These are phyloP conservation scores for Melieria picta DNA, from an alignment of 2,888 invertebrate species.

Conservation along the genomic window DNA sequence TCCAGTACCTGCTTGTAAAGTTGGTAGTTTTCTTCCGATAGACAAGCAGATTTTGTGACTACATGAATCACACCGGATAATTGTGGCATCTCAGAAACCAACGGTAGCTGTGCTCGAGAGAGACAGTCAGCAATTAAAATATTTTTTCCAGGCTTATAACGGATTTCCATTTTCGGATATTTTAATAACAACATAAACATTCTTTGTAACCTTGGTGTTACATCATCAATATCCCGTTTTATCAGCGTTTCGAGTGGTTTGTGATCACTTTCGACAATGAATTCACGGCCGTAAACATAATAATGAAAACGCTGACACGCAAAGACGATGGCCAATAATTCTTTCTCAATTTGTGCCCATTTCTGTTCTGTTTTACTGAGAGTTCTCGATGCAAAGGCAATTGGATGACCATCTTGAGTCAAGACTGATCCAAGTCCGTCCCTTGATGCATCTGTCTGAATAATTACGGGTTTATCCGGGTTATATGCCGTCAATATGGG, in stretches of 20 bases:
- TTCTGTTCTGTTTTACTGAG: conserved; percentile 48
- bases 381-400: conserved; percentile 48
- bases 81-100: conserved; percentile 20
- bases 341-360: conserved; percentile 46
- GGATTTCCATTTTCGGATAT: conserved; percentile 44
- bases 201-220: conserved; percentile 49
- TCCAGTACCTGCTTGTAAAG: conserved; percentile 17
- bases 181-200: conserved; percentile 50
- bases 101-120: conserved; percentile 39
- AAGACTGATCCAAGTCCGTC: conserved; percentile 44
- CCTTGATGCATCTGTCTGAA: conserved; percentile 41
- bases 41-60: conserved; percentile 24
- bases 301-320: conserved; percentile 19
- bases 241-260: conserved; percentile 54
- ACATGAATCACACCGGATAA: conserved; percentile 8
- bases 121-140: conserved; percentile 41
- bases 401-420: conserved; percentile 49
- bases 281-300: conserved; percentile 27
- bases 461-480: conserved; percentile 24
- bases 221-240: conserved; percentile 50
- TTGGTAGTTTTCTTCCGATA: conserved; percentile 32
- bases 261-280: conserved; percentile 46
- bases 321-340: conserved; percentile 37
- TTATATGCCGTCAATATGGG: conserved; percentile 38
- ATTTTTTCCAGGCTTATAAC: conserved; percentile 48